Evolutionary conservation across 2,888 invertebrate genomes (phyloP).

Genomic region (Sminthurinus aureus): DNA sequence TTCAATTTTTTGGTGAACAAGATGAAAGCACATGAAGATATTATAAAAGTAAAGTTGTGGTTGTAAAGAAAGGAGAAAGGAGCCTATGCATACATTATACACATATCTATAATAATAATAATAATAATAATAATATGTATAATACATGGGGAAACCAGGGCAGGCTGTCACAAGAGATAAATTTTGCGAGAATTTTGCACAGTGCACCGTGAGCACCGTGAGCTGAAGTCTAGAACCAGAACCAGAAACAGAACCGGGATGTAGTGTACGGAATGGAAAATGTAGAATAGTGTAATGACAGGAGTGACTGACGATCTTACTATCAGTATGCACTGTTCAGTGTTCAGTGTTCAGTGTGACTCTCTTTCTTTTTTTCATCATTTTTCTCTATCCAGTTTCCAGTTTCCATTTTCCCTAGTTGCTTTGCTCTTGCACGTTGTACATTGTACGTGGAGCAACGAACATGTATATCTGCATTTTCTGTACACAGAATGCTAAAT

Average conservation of each 20-base stretch:
- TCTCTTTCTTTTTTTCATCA: not conserved
- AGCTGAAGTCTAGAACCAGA: not conserved
- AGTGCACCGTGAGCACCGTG: not conserved
- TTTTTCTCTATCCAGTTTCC: too few species aligned
- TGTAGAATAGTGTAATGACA: conserved; percentile 6
- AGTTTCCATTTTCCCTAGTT: too few species aligned
- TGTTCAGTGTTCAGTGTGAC: not conserved
- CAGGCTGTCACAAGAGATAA: conserved; percentile 24
- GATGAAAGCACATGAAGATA: too few species aligned
- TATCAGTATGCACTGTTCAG: not conserved
- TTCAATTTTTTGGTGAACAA: not conserved
- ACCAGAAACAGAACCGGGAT: too few species aligned
- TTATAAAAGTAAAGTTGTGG: not conserved
- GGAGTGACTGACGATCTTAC: conserved; percentile 22
- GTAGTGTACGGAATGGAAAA: not conserved
- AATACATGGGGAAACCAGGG: not conserved
- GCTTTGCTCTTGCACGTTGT: too few species aligned
- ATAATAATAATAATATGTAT: too few species aligned
- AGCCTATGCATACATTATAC: not conserved
- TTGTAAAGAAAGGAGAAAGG: not conserved
- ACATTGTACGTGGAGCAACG: too few species aligned
- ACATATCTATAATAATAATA: too few species aligned
- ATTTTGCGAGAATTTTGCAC: not conserved
- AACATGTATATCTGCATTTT: too few species aligned
- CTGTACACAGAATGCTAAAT: too few species aligned